A percentile compares a stretch with the other conserved stretches of the same genome.
phyloP scores from a whole-genome alignment of 2,113 vertebrate genomes.

The Pseudorasbora parva region DNA sequence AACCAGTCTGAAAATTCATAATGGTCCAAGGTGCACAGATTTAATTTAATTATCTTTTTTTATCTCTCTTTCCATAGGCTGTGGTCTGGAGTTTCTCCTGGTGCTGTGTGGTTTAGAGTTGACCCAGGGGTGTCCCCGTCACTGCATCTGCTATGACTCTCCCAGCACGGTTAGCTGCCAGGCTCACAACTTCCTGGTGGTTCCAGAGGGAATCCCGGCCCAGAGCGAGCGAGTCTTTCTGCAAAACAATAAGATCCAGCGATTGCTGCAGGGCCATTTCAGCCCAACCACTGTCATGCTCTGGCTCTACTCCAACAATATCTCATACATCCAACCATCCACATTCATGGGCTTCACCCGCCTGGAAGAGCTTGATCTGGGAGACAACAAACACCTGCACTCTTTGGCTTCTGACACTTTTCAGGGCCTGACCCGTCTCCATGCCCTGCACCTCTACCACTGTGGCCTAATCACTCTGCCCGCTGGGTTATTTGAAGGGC shows the following conservation, averaged over 20 bases:
- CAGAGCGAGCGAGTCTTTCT: constrained; percentile 95
- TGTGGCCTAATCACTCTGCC: constrained; percentile 90
- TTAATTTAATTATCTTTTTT: not conserved
- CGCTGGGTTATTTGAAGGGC: constrained; percentile 85
- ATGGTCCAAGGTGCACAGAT: not conserved
- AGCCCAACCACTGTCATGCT: constrained; percentile 90
- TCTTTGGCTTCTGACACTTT: constrained; percentile 92
- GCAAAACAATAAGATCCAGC: constrained; percentile 94
- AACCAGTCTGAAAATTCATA: not conserved
- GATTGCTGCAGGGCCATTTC: constrained; percentile 91
- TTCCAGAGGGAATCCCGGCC: constrained; percentile 92
- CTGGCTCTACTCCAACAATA: constrained; percentile 98
- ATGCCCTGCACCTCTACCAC: constrained; percentile 93
- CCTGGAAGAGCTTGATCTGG: constrained; percentile 96
- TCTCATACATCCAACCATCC: constrained; percentile 92
- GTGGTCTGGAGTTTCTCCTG: constrained; percentile 87
- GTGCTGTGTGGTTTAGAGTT: constrained; percentile 86
- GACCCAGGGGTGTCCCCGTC: constrained; percentile 82
- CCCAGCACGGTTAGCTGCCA: constrained; percentile 98
- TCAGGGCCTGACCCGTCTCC: constrained; percentile 87
- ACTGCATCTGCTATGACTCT: constrained; percentile 94
- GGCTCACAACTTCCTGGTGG: constrained; percentile 90
- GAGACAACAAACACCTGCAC: constrained; percentile 90
- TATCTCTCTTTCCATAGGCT: constrained; percentile 57
- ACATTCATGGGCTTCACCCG: constrained; percentile 91